These are phyloP conservation scores for Tachina lurida DNA, from an alignment of 2,888 invertebrate species.

Conservation along the genomic window DNA sequence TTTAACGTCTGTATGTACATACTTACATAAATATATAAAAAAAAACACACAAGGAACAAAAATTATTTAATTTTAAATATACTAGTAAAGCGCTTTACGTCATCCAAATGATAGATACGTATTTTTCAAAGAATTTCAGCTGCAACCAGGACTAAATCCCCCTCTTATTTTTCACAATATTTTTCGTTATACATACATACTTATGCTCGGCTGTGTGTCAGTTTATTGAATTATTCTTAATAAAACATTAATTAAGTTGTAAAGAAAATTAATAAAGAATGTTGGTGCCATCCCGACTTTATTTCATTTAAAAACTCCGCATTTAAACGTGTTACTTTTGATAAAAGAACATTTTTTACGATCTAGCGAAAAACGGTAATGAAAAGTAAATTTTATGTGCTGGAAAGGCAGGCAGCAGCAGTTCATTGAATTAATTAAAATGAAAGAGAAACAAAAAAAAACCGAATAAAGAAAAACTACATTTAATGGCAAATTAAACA, in stretches of 20 bases:
- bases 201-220: neutral
- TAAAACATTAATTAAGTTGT: constrained; percentile 61
- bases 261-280: constrained; percentile 46
- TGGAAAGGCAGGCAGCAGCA: constrained; percentile 36
- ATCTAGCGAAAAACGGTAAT: constrained; percentile 17
- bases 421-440: constrained; percentile 58
- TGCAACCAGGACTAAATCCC: neutral
- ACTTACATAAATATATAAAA: too few species aligned
- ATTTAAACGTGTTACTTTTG: constrained; percentile 33
- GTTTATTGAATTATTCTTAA: constrained; percentile 35
- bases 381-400: constrained; percentile 50
- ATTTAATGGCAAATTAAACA: constrained; percentile 35
- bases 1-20: too few species aligned
- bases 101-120: constrained; percentile 13
- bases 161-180: neutral
- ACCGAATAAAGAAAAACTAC: constrained; percentile 9
- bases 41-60: too few species aligned
- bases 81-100: neutral
- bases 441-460: constrained; percentile 3
- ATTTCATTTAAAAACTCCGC: neutral
- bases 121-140: constrained; percentile 35
- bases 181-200: neutral
- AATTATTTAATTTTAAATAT: too few species aligned
- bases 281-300: neutral
- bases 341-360: constrained; percentile 34